A percentile compares a stretch with the other conserved stretches of the same genome.
Conservation (phyloP, 1,140 invertebrate species). For the honey bee (Apis mellifera) region DNA sequence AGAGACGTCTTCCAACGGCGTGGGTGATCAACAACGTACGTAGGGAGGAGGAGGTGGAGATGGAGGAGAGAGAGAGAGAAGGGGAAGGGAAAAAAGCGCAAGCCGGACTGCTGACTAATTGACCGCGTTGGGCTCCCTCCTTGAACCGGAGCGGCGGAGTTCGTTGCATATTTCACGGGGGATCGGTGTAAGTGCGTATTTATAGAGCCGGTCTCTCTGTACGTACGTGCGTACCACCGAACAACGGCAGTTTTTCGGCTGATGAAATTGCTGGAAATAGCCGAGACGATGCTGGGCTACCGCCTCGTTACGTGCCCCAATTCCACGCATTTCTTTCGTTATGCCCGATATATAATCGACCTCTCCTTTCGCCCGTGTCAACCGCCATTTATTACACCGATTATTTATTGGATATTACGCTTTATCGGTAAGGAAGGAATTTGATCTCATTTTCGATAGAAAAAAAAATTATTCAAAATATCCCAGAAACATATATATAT, state of each 20-base stretch:
- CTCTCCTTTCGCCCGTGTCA: background rate
- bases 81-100: no score
- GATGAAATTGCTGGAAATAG: conserved; percentile 66
- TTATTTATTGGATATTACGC: no score
- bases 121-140: conserved; percentile 33
- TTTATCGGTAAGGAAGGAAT: no score
- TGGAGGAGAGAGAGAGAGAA: no score
- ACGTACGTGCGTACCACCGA: conserved; percentile 5
- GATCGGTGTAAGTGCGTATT: conserved; percentile 65
- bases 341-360: background rate
- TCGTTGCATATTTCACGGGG: conserved; percentile 47
- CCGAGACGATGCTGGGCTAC: background rate
- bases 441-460: no score
- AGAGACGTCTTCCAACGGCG: no score
- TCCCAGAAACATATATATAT: no score
- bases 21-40: no score
- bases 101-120: conserved; percentile 49
- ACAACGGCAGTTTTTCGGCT: conserved; percentile 62
- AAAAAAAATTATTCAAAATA: no score
- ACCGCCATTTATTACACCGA: background rate
- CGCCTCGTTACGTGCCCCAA: background rate
- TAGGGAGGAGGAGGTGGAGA: no score
- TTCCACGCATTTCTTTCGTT: background rate
- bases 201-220: conserved; percentile 47
- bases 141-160: conserved; percentile 21